Evolutionary conservation across 2,888 invertebrate genomes (phyloP), one percentile per base, ranked within the genome.

Genomic region (Patella pellucida): DNA sequence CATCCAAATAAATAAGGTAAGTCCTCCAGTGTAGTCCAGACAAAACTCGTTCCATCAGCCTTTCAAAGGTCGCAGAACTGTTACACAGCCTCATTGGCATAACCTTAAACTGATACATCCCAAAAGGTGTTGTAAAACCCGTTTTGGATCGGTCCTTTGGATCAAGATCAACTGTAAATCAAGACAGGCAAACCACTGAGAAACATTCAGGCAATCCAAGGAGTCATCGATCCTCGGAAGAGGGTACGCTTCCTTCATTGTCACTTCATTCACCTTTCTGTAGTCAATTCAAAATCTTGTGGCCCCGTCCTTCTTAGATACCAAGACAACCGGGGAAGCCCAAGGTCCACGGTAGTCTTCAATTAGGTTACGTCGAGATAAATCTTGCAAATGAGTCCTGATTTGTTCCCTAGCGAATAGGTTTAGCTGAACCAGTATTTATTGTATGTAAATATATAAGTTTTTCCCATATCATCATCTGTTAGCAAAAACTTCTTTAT

Each of bases 231-330:
- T 78, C 23, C 73, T 27, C 2, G 76, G 74, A 14, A 78, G 19
- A 1, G 79, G 76, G 50, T 74, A 79, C 11, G 75, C 74, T 75
- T 72, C 71, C 23, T 72, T 72, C 27, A 51, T 67, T 2, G 76
- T 76, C 15, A 72, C 27, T n/a, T 79, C 79, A 73, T 79, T 79
- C 31, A 79, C 51, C 15, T 54, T 67, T 19, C 80, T 68, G 52
- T 75, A 80, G 67, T 80, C 81, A 7, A 79, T 74, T 75, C 79
- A 81, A 0, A 70, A 72, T 50, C 78, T 56, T 12, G 75, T 76
- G 15, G 56, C 52, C 14, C 77, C 76, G n/a, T 75, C 73, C 16
- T 73, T 76, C 72, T 81, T 81, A 68, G 31, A 73, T 12, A 81
- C 78, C 69, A 70, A 79, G 51, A 77, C 77, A 52, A 81, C 16